Evolutionary conservation across 2,797 vertebrate species (phyloP).

Genomic region (Spinus pinus): DNA sequence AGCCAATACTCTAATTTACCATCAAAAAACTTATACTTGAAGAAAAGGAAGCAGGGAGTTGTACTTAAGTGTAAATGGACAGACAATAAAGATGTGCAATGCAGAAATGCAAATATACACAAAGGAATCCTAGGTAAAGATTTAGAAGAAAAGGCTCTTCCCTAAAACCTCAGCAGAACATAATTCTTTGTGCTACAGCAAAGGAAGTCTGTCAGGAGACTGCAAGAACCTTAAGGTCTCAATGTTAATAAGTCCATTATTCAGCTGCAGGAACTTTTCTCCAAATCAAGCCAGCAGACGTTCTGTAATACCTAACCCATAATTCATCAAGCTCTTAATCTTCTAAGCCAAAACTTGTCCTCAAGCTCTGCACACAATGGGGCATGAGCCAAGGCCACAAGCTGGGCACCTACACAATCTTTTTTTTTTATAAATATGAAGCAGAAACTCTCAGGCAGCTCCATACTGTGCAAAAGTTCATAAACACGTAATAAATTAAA

Average conservation of each 20-base stretch:
- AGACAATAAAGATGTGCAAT: not conserved
- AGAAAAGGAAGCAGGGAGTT: not conserved
- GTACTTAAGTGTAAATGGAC: not conserved
- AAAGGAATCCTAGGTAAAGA: not conserved
- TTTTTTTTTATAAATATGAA: conserved; percentile 54
- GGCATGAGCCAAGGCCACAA: conserved; percentile 60
- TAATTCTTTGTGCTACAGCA: not conserved
- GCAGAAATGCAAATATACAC: not conserved
- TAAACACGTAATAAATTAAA: conserved; percentile 48
- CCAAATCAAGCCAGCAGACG: conserved; percentile 71
- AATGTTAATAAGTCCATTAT: not conserved
- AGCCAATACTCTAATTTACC: not conserved
- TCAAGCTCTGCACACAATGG: conserved; percentile 31
- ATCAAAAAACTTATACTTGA: not conserved
- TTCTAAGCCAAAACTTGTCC: conserved; percentile 55
- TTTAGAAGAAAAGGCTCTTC: not conserved
- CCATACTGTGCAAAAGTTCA: conserved; percentile 19
- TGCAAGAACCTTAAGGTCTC: not conserved
- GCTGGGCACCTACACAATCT: conserved; percentile 65
- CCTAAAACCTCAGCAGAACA: not conserved
- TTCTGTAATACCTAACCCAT: conserved; percentile 72
- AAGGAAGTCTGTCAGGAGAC: not conserved
- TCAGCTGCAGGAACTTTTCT: conserved; percentile 51
- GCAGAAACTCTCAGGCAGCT: conserved; percentile 10
- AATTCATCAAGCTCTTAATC: conserved; percentile 68